Conservation (phyloP, 2,797 vertebrate genomes). For the Pitangus sulphuratus region DNA sequence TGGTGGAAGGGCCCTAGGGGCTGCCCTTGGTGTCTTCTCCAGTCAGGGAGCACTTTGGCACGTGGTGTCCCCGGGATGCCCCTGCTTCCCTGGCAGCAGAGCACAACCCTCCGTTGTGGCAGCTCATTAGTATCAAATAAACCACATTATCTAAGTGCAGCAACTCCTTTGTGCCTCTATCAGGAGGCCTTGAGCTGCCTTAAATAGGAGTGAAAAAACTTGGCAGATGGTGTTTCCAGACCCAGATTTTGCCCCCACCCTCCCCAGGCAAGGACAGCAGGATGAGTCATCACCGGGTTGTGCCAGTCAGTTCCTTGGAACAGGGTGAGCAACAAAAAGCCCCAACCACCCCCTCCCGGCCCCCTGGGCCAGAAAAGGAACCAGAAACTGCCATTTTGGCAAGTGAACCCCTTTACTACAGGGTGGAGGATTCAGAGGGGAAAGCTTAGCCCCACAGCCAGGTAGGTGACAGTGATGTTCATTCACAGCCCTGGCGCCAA, state of each 20-base stretch:
- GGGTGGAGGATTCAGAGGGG: background rate
- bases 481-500: background rate
- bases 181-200: background rate
- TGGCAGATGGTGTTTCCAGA: background rate
- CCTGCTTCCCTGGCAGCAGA: background rate
- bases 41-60: background rate
- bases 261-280: background rate
- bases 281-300: background rate
- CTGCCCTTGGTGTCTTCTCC: background rate
- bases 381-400: background rate
- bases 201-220: background rate
- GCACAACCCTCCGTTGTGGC: background rate
- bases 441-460: background rate
- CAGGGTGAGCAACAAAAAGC: background rate
- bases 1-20: background rate
- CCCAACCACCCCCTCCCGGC: background rate
- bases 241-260: background rate
- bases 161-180: background rate
- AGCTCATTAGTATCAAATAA: background rate
- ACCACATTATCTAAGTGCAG: background rate
- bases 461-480: fast-evolving
- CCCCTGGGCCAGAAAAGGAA: background rate
- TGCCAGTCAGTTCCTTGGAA: background rate
- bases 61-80: fast-evolving
- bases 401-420: fast-evolving